Evolutionary conservation across 2,113 vertebrate species (phyloP), one percentile per base, ranked within the genome.

Genomic region (Oostethus manadensis): DNA sequence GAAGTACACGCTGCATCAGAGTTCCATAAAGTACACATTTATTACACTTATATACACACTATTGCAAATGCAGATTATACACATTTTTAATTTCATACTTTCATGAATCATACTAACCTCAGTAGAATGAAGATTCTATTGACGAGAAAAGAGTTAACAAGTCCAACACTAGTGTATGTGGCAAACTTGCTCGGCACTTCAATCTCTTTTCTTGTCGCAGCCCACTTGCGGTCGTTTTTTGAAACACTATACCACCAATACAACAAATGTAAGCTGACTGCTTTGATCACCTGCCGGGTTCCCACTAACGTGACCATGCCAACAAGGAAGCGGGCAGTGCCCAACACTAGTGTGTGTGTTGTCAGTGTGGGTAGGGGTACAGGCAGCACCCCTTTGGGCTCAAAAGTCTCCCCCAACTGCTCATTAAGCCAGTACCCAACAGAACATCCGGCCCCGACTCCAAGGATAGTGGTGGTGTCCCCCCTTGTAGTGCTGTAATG

Each of bases 151-250:
- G 91, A 91, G 7, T 95, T 90, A 1, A 87, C 88, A 62, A 98
- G 65, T 74, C 95, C 96, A 0, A 99, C 87, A 0, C 85, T 75
- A 1, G 86, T 83, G 54, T 99, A 99, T 0, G 96, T 99, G 46
- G 85, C 62, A 51, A 96, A 98, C 75, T 97, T 99, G 14, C 90
- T 94, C 0, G 96, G 95, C 59, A 99, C 96, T 74, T 99, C 96
- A 0, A 99, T 95, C 68, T 96, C 93, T 63, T 88, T 90, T 47
- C 90, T 88, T 10, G 76, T 88, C 46, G 83, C 87, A 58, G 93
- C 93, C 2, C 76, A 62, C 51, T 51, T 20, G 60, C 95, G n/a
- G n/a, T n/a, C 89, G 0, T 51, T 17, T 0, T 71, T 7, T 14
- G 88, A 78, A 49, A 93, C 90, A 9, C 70, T 64, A 82, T 94